Base-by-base conservation (phyloP, 2,797 vertebrate genomes). In the Sebastes cheni region DNA sequence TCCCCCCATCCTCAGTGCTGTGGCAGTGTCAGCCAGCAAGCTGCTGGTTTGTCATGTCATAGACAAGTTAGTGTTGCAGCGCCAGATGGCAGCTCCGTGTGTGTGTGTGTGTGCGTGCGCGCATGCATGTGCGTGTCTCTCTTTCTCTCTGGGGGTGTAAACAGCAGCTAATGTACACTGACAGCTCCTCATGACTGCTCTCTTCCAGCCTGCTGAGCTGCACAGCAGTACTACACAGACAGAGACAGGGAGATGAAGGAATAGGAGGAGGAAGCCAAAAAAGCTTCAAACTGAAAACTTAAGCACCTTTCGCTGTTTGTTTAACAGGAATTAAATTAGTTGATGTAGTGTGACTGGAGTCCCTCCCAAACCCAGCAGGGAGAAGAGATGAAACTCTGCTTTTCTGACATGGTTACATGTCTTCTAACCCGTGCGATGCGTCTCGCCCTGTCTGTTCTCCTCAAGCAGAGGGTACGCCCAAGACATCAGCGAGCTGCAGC, bases 141-240 rank as follows among this genome's bases (percentile, higher is more conserved):
- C 86, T 91, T 89, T 91, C 92, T 93, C 92, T 95, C 94, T 95
- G 92, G 93, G 92, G 94, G 92, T 97, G 97, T 97, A 97, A 97
- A 97, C 97, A 98, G 97, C 95, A 97, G 97, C 97, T 98, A 97
- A 98, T 98, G 96, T 96, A 97, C 97, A 97, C 97, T 97, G 97
- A 97, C 97, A 97, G 97, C 97, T 97, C 93, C 97, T 97, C 93
- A 96, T 96, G 97, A 97, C 97, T 98, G 97, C 97, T 98, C 97
- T 97, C 96, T 97, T 97, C 92, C 93, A 94, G 93, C 91, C 91
- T 93, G 91, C 94, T 92, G 92, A 92, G 93, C 93, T 90, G 88
- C 91, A 93, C 90, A 93, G 89, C 93, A 89, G 88, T 86, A 67
- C 91, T 88, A 92, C 92, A 92, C 83, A 91, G 91, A 81, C 90